These are phyloP conservation scores for Vireo altiloquus DNA, from an alignment of 2,113 vertebrate species.

Conservation along the genomic window DNA sequence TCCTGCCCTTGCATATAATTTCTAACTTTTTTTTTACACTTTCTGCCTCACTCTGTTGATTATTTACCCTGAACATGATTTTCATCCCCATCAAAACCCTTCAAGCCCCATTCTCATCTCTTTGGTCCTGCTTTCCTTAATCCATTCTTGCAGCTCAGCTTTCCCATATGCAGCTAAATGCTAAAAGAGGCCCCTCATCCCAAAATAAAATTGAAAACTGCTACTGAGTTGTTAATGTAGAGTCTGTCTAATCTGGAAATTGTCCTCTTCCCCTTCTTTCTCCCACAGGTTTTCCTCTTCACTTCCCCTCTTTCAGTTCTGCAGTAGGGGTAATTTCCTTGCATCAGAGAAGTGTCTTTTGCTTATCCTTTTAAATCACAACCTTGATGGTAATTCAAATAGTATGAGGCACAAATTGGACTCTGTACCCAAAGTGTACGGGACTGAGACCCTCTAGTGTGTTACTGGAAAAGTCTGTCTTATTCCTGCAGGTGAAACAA, in stretches of 20 bases:
- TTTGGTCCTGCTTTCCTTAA: neutral
- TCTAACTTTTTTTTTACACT: neutral
- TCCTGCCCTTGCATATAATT: neutral
- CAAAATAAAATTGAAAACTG: neutral
- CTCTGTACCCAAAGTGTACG: neutral
- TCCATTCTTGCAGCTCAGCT: neutral
- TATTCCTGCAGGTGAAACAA: neutral
- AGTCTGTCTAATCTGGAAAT: neutral
- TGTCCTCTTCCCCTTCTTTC: neutral
- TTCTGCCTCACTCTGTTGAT: neutral
- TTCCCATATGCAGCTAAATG: neutral
- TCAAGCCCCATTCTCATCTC: neutral
- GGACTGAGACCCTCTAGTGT: neutral
- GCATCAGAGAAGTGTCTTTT: neutral
- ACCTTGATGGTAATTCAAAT: neutral
- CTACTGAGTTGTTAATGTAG: neutral
- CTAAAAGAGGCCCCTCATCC: neutral
- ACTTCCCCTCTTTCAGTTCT: neutral
- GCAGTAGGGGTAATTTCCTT: neutral
- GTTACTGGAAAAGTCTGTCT: neutral
- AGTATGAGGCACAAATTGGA: neutral
- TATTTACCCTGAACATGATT: neutral
- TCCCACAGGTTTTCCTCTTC: neutral
- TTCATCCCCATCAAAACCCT: neutral
- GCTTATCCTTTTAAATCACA: neutral